A percentile compares a stretch with the other conserved stretches of the same genome.
phyloP scores from a whole-genome alignment of 1,140 invertebrate genomes.

The Drosophila carrolli region DNA sequence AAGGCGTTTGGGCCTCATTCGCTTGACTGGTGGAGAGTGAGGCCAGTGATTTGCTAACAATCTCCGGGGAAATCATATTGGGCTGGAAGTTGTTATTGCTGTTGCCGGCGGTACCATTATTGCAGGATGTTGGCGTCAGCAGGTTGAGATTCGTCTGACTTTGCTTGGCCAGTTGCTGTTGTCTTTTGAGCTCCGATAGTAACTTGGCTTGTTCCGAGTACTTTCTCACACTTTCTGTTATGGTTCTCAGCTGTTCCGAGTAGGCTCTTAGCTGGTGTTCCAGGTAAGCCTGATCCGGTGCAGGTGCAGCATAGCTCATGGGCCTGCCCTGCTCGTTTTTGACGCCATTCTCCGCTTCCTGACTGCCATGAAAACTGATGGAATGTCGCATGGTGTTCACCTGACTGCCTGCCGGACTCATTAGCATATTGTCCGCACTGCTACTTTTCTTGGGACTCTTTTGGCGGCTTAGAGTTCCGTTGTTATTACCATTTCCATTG shows the following conservation, averaged over 20 bases:
- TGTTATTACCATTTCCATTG: constrained; percentile 47
- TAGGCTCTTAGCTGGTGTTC: constrained; percentile 83
- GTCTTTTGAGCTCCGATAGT: constrained; percentile 78
- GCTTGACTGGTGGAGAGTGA: constrained; percentile 57
- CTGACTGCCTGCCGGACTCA: constrained; percentile 29
- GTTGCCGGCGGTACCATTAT: constrained; percentile 15
- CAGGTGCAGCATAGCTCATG: constrained; percentile 73
- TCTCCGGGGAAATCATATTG: constrained; percentile 81
- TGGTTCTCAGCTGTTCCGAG: constrained; percentile 81
- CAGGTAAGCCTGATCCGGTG: constrained; percentile 78
- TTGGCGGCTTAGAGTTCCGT: constrained; percentile 43
- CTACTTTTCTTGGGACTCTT: constrained; percentile 66
- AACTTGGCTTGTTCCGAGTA: constrained; percentile 84
- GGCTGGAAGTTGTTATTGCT: constrained; percentile 68
- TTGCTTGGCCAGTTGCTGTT: constrained; percentile 77
- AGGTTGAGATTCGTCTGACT: constrained; percentile 69
- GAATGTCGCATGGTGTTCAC: constrained; percentile 75
- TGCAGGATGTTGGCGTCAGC: constrained; percentile 47
- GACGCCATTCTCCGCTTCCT: constrained; percentile 28
- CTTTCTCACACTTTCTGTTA: constrained; percentile 83
- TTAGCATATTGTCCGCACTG: constrained; percentile 63
- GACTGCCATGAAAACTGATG: constrained; percentile 72
- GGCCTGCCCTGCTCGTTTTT: constrained; percentile 59
- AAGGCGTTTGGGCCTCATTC: constrained; percentile 75
- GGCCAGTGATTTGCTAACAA: constrained; percentile 79